Conservation (phyloP, 2,888 invertebrate species). For the Andrena trimmerana region DNA sequence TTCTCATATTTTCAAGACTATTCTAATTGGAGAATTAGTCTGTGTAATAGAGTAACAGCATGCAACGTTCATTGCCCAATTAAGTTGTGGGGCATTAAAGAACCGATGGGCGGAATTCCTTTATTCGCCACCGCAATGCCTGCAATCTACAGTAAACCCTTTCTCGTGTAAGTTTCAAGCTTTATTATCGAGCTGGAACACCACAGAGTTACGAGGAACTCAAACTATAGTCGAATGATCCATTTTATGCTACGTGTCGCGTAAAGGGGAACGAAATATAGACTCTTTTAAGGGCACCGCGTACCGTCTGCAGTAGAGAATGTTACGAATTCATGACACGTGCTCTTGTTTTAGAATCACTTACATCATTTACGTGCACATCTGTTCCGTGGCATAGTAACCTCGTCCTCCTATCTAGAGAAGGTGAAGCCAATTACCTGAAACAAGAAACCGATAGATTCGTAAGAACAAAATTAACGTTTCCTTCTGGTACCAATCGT, state of each 20-base stretch:
- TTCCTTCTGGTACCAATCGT: no score
- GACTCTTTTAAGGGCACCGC: conserved; percentile 45
- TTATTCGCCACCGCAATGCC: conserved; percentile 20
- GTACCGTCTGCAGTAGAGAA: conserved; percentile 36
- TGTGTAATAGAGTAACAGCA: no score
- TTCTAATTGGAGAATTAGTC: no score
- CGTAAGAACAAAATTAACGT: conserved; percentile 2
- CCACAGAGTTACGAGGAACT: conserved; percentile 52
- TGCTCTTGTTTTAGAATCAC: conserved; percentile 63
- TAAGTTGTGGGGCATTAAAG: conserved; percentile 1
- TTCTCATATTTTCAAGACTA: no score
- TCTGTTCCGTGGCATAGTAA: background rate
- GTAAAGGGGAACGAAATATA: conserved; percentile 51
- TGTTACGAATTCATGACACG: conserved; percentile 42
- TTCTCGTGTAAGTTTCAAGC: conserved; percentile 38
- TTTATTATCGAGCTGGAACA: conserved; percentile 51
- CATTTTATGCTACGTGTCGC: conserved; percentile 48
- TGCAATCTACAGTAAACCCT: conserved; percentile 19
- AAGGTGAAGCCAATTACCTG: conserved; percentile 60
- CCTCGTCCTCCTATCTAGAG: background rate
- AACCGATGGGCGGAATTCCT: background rate
- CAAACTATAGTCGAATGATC: conserved; percentile 49
- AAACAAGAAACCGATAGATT: conserved; percentile 61
- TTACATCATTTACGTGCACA: conserved; percentile 50
- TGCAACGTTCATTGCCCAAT: conserved; percentile 8